Conservation (phyloP, 2,888 invertebrate species). For the Acleris laterana region DNA sequence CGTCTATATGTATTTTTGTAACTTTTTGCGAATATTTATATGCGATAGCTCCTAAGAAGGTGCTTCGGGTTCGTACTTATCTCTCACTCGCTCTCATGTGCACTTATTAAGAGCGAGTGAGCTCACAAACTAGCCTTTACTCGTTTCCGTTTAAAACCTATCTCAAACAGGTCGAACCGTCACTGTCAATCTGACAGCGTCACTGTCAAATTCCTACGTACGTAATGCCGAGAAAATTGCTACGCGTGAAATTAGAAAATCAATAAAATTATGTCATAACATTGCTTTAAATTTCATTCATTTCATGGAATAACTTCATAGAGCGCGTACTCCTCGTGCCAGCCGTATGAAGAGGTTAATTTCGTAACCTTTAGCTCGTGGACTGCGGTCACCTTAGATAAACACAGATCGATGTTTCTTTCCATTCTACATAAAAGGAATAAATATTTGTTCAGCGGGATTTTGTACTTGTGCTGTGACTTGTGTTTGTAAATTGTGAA, state of each 20-base stretch:
- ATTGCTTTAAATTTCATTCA: constrained; percentile 16
- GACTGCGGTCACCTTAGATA: constrained; percentile 24
- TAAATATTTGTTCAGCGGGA: not conserved
- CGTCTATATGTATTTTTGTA: no score
- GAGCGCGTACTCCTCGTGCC: not conserved
- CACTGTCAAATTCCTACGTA: not conserved
- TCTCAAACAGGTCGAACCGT: constrained; percentile 8
- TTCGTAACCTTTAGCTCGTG: constrained; percentile 24
- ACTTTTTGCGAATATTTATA: no score
- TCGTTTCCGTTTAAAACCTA: not conserved
- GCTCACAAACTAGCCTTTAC: no score
- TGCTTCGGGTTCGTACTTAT: no score
- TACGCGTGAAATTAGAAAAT: constrained; percentile 36
- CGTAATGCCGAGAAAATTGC: not conserved
- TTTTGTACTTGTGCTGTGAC: constrained; percentile 6
- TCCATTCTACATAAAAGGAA: not conserved
- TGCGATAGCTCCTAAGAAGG: no score
- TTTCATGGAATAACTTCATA: constrained; percentile 12
- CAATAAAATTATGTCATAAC: constrained; percentile 40
- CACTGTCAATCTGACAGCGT: constrained; percentile 24
- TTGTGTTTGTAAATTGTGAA: constrained; percentile 16
- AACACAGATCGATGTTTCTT: not conserved
- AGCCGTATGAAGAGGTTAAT: constrained; percentile 11
- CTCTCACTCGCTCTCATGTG: no score
- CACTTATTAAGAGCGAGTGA: no score